Percentiles rank a stretch among this genome's conserved stretches.
Conservation (phyloP, 1,140 invertebrate genomes). For the Drosophila nigromelanica region DNA sequence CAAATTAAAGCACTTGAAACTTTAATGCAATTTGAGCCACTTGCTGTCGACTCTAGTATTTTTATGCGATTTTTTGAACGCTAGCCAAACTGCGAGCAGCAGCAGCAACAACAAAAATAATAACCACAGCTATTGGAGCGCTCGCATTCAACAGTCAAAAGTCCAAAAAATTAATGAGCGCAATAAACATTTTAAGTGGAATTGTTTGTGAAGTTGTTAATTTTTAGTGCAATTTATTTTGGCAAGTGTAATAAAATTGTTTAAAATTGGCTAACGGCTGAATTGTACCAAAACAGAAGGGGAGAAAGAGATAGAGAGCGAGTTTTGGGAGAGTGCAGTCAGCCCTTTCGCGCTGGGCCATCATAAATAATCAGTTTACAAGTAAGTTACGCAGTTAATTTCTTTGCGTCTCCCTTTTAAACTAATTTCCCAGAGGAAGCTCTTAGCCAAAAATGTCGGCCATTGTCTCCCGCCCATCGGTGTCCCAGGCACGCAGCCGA, state of each 20-base stretch:
- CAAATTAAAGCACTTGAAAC: slow-evolving; percentile 76
- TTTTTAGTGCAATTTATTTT: slow-evolving; percentile 82
- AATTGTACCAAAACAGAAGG: background rate
- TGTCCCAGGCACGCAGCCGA: slow-evolving; percentile 66
- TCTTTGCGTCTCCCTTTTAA: slow-evolving; percentile 69
- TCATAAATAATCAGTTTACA: slow-evolving; percentile 82
- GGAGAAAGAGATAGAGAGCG: background rate
- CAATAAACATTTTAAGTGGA: slow-evolving; percentile 83
- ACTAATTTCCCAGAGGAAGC: slow-evolving; percentile 77
- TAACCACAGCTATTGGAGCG: slow-evolving; percentile 32
- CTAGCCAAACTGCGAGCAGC: slow-evolving; percentile 20
- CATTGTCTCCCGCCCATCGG: slow-evolving; percentile 14
- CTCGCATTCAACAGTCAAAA: slow-evolving; percentile 62
- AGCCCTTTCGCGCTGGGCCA: slow-evolving; percentile 38
- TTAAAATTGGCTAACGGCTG: slow-evolving; percentile 53
- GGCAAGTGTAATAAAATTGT: slow-evolving; percentile 76
- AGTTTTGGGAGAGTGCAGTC: background rate
- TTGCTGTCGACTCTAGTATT: slow-evolving; percentile 33
- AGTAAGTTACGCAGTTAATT: slow-evolving; percentile 80
- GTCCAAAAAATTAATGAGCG: slow-evolving; percentile 79
- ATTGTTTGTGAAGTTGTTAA: slow-evolving; percentile 82
- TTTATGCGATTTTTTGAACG: slow-evolving; percentile 31
- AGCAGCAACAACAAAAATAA: slow-evolving; percentile 27
- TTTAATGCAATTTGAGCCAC: slow-evolving; percentile 66
- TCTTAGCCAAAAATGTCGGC: slow-evolving; percentile 13